These are phyloP conservation scores for Bos taurus DNA, from an alignment of 2,113 vertebrate genomes.

Conservation along the genomic window ARS-UCD2.0 NC_037336.1:38118501-38119000, in stretches of 20 bases:
- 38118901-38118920: neutral
- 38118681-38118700: neutral
- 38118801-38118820: neutral
- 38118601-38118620: neutral
- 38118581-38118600: neutral
- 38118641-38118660: neutral
- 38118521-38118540: neutral
- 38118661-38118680: neutral
- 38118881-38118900: neutral
- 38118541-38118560: neutral
- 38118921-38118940: too few species aligned
- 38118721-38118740: neutral
- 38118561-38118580: neutral
- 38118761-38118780: neutral
- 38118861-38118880: neutral
- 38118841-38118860: neutral
- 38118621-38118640: neutral
- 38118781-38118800: neutral
- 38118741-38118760: neutral
- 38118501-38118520: too few species aligned
- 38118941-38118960: too few species aligned
- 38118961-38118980: too few species aligned
- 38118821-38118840: neutral
- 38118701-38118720: neutral
- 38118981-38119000: too few species aligned